Percentiles rank a stretch among this genome's conserved stretches.
Evolutionary conservation across 1,140 invertebrate species (phyloP).

Genomic region (Asobara japonica): DNA sequence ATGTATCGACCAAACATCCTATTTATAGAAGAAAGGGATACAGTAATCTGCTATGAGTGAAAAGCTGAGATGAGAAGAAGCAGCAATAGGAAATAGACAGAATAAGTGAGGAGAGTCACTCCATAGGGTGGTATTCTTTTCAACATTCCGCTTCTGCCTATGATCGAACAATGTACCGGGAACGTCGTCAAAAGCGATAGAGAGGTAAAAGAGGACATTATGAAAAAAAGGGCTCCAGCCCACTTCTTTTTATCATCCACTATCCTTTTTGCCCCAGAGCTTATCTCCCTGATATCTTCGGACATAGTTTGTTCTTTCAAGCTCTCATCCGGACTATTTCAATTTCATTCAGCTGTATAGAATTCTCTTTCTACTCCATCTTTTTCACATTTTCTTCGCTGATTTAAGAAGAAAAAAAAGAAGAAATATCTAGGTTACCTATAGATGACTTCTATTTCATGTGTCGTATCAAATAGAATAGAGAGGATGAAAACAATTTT

Average conservation of each 20-base stretch:
- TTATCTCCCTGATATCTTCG: not conserved
- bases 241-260: not conserved
- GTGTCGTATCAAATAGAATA: not conserved
- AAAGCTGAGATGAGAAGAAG: not conserved
- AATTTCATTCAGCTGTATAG: not conserved
- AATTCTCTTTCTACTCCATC: not conserved
- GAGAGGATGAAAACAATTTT: slow-evolving; percentile 12
- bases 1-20: too few species aligned
- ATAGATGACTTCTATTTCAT: not conserved
- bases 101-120: slow-evolving; percentile 42
- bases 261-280: not conserved
- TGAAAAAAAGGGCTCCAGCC: not conserved
- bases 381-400: not conserved
- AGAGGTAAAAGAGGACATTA: not conserved
- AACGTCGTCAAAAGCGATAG: not conserved
- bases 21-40: slow-evolving; percentile 26
- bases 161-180: slow-evolving; percentile 19
- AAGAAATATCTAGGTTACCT: not conserved
- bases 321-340: not conserved
- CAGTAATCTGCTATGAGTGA: slow-evolving; percentile 10
- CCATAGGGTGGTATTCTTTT: slow-evolving; percentile 37
- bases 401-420: not conserved
- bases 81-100: slow-evolving; percentile 39
- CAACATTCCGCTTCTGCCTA: slow-evolving; percentile 29
- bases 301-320: slow-evolving; percentile 11